Evolutionary conservation across 2,113 vertebrate genomes (phyloP).

Genomic region (Cyrtonyx montezumae): DNA sequence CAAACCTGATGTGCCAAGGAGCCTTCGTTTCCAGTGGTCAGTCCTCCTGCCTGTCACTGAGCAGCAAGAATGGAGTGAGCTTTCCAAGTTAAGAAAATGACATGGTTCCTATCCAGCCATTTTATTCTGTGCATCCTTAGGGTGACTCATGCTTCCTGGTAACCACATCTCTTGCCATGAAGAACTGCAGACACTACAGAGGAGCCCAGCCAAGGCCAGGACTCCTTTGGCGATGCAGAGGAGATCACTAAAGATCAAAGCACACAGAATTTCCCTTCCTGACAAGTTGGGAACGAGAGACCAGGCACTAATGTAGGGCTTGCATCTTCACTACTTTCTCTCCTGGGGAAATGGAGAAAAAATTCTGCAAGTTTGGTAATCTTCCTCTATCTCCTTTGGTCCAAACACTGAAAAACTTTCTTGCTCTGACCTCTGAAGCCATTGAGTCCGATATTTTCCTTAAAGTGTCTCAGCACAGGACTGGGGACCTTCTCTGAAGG

Average conservation of each 20-base stretch:
- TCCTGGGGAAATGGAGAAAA: neutral
- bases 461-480: neutral
- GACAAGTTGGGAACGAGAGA: neutral
- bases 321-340: neutral
- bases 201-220: neutral
- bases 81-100: neutral
- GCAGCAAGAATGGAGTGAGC: neutral
- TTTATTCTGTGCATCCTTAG: neutral
- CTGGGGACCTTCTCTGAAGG: neutral
- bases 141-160: neutral
- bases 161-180: neutral
- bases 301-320: neutral
- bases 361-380: neutral
- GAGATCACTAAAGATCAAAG: neutral
- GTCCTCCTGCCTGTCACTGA: neutral
- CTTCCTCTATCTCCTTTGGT: neutral
- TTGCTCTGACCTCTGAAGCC: neutral
- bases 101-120: neutral
- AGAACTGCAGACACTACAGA: neutral
- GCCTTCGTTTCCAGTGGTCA: constrained; percentile 8
- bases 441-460: neutral
- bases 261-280: neutral
- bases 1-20: neutral
- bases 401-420: neutral
- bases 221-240: neutral